Base-by-base conservation (phyloP, 2,888 invertebrate species). In the Coenonympha arcania region DNA sequence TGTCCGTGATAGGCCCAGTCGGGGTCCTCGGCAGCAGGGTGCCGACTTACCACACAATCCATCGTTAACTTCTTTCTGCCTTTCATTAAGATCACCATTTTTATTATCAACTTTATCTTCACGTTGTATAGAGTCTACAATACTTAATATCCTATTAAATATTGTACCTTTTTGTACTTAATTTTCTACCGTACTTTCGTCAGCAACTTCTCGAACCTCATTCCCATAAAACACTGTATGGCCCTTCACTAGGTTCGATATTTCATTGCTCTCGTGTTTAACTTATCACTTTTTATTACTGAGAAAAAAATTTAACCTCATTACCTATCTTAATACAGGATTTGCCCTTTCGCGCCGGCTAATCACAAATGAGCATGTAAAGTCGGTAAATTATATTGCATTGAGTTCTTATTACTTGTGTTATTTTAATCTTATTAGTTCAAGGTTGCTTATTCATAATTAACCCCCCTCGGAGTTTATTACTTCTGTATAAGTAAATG, bases 1-100 rank as follows among this genome's bases (percentile, higher is more conserved):
- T 83, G 86, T 80, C 84, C 83, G 85, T 82, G 86, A 86, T 85
- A 84, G 80, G 77, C 85, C 67, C 86, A 69, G 85, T 84, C 73
- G 84, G 85, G 82, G 85, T 70, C 83, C 86, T 58, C 83, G 84
- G 80, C 85, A 78, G 85, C 83, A 84, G 86, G 86, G 84, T 84
- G 86, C 86, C 84, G 85, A 80, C 85, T 85, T 84, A 85, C 86
- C 85, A 85, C 86, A 86, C 86, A 86, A 86, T 85, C 86, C 86
- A 86, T 85, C 86, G 86, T 86, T 86, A 86, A 81, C 85, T 84
- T 83, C 81, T 83, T 83, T 83, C 83, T 78, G 79, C 76, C 77
- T 82, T 84, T 81, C 86, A 85, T 85, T 85, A 85, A 75, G 67
- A 62, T 63, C 71, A 68, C 65, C 63, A 54, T 64, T 74, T 74